These are phyloP conservation scores for Melieria picta DNA, from an alignment of 2,888 invertebrate species.

Conservation along the genomic window DNA sequence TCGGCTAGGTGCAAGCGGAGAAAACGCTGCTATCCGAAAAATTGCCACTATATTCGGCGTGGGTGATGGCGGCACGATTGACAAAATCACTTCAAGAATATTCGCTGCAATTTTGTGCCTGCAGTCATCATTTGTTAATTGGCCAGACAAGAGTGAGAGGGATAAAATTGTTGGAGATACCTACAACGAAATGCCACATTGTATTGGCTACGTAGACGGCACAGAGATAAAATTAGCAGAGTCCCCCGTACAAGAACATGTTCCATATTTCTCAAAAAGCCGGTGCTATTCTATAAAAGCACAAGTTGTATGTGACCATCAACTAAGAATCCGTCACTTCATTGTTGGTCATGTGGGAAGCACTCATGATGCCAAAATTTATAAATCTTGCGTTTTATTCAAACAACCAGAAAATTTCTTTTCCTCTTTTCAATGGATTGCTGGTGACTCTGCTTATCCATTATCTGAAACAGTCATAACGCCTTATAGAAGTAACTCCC, in stretches of 20 bases:
- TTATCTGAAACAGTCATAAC: conserved; percentile 1
- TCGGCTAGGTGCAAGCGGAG: not conserved
- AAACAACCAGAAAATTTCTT: not conserved
- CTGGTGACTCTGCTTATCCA: conserved; percentile 13
- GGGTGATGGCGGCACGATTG: not conserved
- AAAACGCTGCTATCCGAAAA: not conserved
- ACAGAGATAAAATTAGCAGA: not conserved
- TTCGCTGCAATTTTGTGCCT: not conserved
- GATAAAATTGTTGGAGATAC: not conserved
- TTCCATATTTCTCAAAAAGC: not conserved
- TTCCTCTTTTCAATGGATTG: conserved; percentile 8
- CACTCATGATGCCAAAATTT: conserved; percentile 7
- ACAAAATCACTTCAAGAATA: not conserved
- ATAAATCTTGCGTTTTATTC: not conserved
- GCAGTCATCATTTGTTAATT: not conserved
- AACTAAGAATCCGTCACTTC: not conserved
- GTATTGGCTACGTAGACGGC: not conserved
- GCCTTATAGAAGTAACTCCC: not conserved
- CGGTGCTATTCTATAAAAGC: not conserved
- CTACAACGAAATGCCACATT: not conserved
- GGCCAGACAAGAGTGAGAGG: not conserved
- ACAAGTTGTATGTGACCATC: not conserved
- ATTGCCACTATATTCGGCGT: not conserved
- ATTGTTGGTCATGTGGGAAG: not conserved
- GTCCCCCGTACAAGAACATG: not conserved